phyloP scores from a whole-genome alignment of 1,140 invertebrate genomes.

The Drosophila repletoides region DNA sequence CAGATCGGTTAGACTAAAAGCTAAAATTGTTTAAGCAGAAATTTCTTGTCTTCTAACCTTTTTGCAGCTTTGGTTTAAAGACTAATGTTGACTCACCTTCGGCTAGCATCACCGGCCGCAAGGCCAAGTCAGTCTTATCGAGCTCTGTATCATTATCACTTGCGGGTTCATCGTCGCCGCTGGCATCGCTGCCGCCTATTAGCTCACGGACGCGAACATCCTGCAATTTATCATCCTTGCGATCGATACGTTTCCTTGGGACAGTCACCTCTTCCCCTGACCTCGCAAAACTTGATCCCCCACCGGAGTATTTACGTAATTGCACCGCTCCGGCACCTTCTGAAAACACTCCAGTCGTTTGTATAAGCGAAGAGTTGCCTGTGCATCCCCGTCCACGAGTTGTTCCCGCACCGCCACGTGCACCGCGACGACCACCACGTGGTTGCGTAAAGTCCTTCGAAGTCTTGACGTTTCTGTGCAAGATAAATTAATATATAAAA shows the following conservation, averaged over 20 bases:
- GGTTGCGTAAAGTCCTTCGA: conserved; percentile 73
- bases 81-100: conserved; percentile 48
- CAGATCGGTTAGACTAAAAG: no score
- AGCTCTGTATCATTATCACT: conserved; percentile 47
- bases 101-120: conserved; percentile 58
- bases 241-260: conserved; percentile 53
- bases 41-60: neutral
- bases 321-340: conserved; percentile 72
- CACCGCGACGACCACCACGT: conserved; percentile 40
- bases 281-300: conserved; percentile 43
- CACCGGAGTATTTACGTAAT: conserved; percentile 44
- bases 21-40: neutral
- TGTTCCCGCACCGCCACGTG: conserved; percentile 39
- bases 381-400: conserved; percentile 49
- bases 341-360: conserved; percentile 75
- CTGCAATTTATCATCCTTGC: conserved; percentile 57
- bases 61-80: no score
- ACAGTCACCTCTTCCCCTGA: conserved; percentile 52
- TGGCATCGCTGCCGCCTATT: conserved; percentile 53
- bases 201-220: conserved; percentile 38
- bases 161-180: conserved; percentile 47
- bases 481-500: neutral
- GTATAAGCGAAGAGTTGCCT: conserved; percentile 63
- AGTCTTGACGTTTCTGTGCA: conserved; percentile 69
- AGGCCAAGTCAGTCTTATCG: conserved; percentile 74